phyloP scores from a whole-genome alignment of 1,140 invertebrate species.

The Bombus terrestris region DNA sequence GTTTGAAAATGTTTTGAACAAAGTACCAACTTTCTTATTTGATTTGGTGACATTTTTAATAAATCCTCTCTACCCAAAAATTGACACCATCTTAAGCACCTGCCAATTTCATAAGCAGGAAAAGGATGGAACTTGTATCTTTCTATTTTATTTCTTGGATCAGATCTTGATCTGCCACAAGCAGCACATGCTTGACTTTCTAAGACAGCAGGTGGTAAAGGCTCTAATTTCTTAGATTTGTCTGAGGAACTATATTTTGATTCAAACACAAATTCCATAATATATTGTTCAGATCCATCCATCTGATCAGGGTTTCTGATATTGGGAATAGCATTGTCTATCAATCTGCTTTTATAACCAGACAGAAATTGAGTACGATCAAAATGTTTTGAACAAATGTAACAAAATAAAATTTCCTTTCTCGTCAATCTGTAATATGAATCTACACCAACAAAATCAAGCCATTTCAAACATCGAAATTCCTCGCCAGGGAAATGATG shows the following conservation, averaged over 20 bases:
- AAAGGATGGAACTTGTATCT: constrained; percentile 81
- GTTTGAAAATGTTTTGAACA: constrained; percentile 80
- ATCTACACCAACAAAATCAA: constrained; percentile 80
- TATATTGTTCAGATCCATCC: constrained; percentile 55
- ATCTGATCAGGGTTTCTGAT: constrained; percentile 74
- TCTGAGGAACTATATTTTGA: constrained; percentile 62
- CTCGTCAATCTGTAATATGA: constrained; percentile 80
- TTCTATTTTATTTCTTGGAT: constrained; percentile 77
- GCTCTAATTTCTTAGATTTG: constrained; percentile 68
- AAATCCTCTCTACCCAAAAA: constrained; percentile 80
- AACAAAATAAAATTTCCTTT: constrained; percentile 81
- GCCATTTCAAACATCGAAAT: constrained; percentile 80
- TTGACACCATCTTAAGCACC: constrained; percentile 81
- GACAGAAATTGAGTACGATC: constrained; percentile 76
- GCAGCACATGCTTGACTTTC: constrained; percentile 80
- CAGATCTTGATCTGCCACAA: constrained; percentile 76
- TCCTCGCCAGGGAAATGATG: constrained; percentile 82
- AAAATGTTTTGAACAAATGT: constrained; percentile 81
- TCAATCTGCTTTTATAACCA: constrained; percentile 74
- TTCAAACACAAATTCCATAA: constrained; percentile 58
- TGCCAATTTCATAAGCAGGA: constrained; percentile 80
- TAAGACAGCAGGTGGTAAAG: constrained; percentile 70
- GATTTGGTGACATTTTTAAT: constrained; percentile 82
- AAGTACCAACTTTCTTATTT: constrained; percentile 79
- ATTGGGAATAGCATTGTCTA: constrained; percentile 77